Evolutionary conservation across 2,113 vertebrate species (phyloP).

Genomic region (Promerops cafer): DNA sequence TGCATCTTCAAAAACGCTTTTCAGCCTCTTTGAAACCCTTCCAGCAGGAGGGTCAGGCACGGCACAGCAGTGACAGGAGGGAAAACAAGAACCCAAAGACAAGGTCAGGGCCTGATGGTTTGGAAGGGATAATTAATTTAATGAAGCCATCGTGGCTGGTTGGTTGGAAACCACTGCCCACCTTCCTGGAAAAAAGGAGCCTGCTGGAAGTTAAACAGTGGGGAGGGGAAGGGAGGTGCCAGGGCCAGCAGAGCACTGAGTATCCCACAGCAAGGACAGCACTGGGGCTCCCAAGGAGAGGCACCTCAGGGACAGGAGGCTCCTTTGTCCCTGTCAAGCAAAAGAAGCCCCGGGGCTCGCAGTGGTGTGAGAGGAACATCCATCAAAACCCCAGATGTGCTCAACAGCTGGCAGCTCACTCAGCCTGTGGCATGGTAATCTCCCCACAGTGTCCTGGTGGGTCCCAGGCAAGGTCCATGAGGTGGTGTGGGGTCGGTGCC

Average conservation of each 20-base stretch:
- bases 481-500: not conserved
- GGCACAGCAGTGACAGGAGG: not conserved
- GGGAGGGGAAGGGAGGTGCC: not conserved
- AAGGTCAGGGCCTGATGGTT: not conserved
- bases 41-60: not conserved
- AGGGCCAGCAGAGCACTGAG: not conserved
- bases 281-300: not conserved
- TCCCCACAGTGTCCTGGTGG: not conserved
- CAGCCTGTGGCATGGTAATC: accelerated
- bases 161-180: not conserved
- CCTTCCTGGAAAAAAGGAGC: not conserved
- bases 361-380: not conserved
- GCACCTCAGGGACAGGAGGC: not conserved
- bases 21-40: not conserved
- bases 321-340: not conserved
- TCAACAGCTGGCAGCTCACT: not conserved
- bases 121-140: not conserved
- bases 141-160: not conserved
- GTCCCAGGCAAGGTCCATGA: not conserved
- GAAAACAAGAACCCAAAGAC: not conserved
- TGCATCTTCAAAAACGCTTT: not conserved
- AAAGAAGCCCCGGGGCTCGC: not conserved
- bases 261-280: not conserved
- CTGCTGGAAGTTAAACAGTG: not conserved
- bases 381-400: not conserved